Evolutionary conservation across 64 coral and sea anemone species (phyloP).

Genomic region (Platygyra sinensis): DNA sequence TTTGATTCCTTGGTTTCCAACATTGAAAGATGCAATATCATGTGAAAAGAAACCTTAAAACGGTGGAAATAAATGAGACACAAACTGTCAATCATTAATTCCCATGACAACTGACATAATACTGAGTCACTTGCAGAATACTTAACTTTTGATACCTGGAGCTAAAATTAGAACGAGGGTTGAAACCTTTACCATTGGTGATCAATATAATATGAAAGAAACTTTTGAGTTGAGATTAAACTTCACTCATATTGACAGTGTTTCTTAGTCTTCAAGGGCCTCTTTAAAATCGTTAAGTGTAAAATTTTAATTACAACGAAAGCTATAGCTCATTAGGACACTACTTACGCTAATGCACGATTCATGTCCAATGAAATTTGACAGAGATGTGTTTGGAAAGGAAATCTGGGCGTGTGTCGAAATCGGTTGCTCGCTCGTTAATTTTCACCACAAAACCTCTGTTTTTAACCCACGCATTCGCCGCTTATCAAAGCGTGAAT

Average conservation of each 20-base stretch:
- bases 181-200: not conserved
- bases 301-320: slow-evolving; percentile 21
- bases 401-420: too few relatives aligned
- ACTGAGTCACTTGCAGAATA: not conserved
- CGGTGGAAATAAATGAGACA: not conserved
- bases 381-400: not conserved
- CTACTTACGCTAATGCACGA: not conserved
- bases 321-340: not conserved
- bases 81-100: not conserved
- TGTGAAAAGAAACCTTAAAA: not conserved
- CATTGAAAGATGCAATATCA: slow-evolving; percentile 15
- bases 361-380: not conserved
- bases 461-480: not conserved
- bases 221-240: slow-evolving; percentile 1
- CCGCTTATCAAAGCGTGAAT: slow-evolving; percentile 5
- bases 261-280: not conserved
- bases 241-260: slow-evolving; percentile 17
- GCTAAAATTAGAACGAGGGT: slow-evolving; percentile 7
- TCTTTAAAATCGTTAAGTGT: not conserved
- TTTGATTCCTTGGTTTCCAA: not conserved
- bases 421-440: not conserved
- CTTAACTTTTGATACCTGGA: not conserved
- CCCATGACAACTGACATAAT: not conserved
- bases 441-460: not conserved
- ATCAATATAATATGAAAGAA: slow-evolving; percentile 24